phyloP scores from a whole-genome alignment of 2,113 vertebrate genomes.

The Vulpes ferrilata region DNA sequence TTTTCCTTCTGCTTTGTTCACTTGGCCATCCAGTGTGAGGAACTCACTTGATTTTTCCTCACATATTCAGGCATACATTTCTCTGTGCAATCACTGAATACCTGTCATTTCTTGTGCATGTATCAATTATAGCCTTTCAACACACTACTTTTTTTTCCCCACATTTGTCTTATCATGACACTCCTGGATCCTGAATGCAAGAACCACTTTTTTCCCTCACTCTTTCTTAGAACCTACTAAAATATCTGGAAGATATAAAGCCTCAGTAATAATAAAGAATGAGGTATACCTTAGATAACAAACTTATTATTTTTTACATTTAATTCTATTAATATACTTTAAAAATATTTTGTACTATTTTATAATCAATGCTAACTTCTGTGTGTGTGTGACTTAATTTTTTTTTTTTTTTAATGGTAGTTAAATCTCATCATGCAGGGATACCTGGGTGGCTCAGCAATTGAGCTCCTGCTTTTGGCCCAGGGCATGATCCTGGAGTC shows the following conservation, averaged over 20 bases:
- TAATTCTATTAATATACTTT: neutral
- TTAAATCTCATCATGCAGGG: neutral
- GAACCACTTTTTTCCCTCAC: neutral
- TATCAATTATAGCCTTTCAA: neutral
- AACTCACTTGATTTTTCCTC: neutral
- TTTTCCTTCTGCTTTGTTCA: neutral
- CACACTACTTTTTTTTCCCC: neutral
- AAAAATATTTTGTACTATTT: neutral
- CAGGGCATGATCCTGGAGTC: too few relatives aligned
- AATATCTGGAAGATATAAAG: neutral
- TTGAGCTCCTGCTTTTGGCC: too few relatives aligned
- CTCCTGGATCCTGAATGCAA: neutral
- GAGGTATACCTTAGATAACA: neutral
- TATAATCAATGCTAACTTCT: neutral
- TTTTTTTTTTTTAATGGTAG: neutral
- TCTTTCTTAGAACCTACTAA: neutral
- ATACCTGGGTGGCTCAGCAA: too few relatives aligned
- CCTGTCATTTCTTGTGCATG: too few relatives aligned
- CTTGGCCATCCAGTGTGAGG: neutral
- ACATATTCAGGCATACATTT: neutral
- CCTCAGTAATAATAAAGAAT: neutral
- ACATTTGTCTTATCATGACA: neutral
- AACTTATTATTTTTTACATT: neutral
- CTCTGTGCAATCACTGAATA: neutral
- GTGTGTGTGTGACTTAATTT: neutral